Evolutionary conservation across 2,888 invertebrate species (phyloP).

Genomic region (Cheilosia soror): DNA sequence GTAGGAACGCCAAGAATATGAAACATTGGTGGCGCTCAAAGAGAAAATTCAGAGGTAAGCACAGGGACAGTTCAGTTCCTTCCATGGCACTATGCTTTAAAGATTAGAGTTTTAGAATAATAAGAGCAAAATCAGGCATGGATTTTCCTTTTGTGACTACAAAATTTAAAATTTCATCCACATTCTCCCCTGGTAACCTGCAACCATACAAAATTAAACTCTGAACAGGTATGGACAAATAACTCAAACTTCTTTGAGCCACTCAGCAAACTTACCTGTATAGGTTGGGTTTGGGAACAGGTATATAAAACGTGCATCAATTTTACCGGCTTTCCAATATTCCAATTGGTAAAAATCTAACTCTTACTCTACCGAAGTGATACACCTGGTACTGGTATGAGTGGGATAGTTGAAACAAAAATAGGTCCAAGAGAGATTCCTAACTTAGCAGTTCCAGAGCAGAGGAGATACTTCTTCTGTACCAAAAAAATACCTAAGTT

Average conservation of each 20-base stretch:
- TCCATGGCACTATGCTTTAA: neutral
- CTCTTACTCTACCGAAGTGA: constrained; percentile 14
- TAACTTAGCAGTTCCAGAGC: neutral
- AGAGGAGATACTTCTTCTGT: constrained; percentile 20
- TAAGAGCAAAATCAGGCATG: neutral
- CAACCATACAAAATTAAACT: constrained; percentile 1
- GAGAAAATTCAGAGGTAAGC: constrained; percentile 30
- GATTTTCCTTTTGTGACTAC: neutral
- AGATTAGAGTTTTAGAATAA: neutral
- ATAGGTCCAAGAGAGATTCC: constrained; percentile 55
- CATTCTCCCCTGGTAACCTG: constrained; percentile 36
- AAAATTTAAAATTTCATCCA: neutral
- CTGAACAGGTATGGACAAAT: constrained; percentile 29
- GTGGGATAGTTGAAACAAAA: constrained; percentile 12
- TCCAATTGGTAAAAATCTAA: constrained; percentile 53
- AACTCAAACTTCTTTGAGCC: constrained; percentile 22
- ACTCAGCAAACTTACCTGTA: constrained; percentile 14
- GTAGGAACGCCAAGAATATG: constrained; percentile 54
- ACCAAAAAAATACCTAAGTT: constrained; percentile 54
- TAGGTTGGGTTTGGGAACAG: neutral
- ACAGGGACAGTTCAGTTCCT: constrained; percentile 4
- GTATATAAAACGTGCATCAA: neutral
- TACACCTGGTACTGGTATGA: constrained; percentile 38
- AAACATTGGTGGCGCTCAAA: constrained; percentile 71
- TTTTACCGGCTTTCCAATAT: constrained; percentile 47